Base-by-base conservation (phyloP, 2,888 invertebrate species). In the Prosapia bicincta region DNA sequence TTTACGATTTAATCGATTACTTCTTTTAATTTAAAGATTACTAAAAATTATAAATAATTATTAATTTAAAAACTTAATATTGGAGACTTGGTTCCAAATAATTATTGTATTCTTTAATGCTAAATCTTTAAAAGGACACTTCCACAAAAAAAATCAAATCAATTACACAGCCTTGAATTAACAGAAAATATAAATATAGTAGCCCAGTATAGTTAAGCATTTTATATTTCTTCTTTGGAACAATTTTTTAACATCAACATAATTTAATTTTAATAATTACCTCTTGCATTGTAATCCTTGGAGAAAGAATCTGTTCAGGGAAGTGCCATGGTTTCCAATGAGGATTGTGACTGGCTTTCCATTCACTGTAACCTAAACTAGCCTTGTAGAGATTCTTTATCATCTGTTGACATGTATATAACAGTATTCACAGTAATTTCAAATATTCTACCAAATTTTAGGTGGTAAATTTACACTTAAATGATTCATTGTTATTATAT, bases 291-390 rank as follows among this genome's bases (percentile, higher is more conserved):
- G 89, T 88, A 82, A 95, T 91, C 83, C 93, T 88, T 5, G 91
- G 91, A 0, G 92, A 87, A 0, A 88, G 87, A 79, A 94, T 91
- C 85, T 96, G 95, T 83, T 96, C 96, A 0, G 96, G 96, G 84
- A 90, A 90, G 75, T 93, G 88, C 97, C 97, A 97, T 0, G 97
- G 96, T 83, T 95, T 96, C 83, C 89, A 89, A 82, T 90, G 87
- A 0, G 94, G 93, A 81, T 91, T 88, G 82, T 92, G 88, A 30
- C 91, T 89, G n/a, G 86, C 85, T 85, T 97, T 97, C 97, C 97
- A 97, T 15, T 86, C 87, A 10, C 90, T 88, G 85, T 97, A 97
- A 26, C 90, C 90, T n/a, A 91, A 86, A 13, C 93, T 91, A 0
- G 96, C 96, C 80, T 94, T 92, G 79, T 93, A 91, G 76, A 97